Evolutionary conservation across 2,888 invertebrate genomes (phyloP).

Genomic region (Cylloceria caligata): DNA sequence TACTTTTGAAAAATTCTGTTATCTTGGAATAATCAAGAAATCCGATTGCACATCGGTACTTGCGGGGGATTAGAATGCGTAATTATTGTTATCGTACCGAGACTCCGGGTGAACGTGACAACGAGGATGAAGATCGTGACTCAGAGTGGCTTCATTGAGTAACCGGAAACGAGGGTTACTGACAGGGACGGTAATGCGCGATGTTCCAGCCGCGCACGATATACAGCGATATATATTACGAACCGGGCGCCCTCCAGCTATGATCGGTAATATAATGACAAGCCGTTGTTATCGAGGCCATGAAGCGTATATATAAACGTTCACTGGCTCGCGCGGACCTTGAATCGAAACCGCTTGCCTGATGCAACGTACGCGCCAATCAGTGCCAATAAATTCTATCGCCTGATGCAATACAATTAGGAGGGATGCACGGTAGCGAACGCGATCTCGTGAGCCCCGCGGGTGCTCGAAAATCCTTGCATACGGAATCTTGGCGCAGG

Average conservation of each 20-base stretch:
- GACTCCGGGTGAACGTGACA: conserved; percentile 47
- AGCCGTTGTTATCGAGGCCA: conserved; percentile 76
- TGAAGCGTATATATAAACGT: conserved; percentile 29
- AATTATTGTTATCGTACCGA: conserved; percentile 17
- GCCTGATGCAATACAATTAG: conserved; percentile 77
- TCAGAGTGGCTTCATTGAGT: conserved; percentile 53
- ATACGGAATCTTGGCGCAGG: conserved; percentile 32
- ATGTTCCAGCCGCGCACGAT: conserved; percentile 21
- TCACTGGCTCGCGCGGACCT: conserved; percentile 73
- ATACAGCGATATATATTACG: conserved; percentile 20
- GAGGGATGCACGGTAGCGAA: conserved; percentile 70
- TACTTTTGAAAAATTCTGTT: conserved; percentile 13
- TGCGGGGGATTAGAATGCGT: not conserved
- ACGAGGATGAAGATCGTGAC: conserved; percentile 46
- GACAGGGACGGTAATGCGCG: conserved; percentile 48
- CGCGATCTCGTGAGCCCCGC: conserved; percentile 32
- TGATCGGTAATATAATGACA: conserved; percentile 66
- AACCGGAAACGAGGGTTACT: conserved; percentile 55
- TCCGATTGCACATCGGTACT: conserved; percentile 2
- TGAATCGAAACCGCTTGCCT: conserved; percentile 77
- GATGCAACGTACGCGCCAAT: conserved; percentile 78
- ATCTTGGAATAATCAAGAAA: not conserved
- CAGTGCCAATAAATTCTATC: conserved; percentile 80
- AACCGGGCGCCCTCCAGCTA: conserved; percentile 26
- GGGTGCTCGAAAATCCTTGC: conserved; percentile 54